Evolutionary conservation across 2,797 vertebrate genomes (phyloP).

Genomic region (Pantherophis vulpinus): DNA sequence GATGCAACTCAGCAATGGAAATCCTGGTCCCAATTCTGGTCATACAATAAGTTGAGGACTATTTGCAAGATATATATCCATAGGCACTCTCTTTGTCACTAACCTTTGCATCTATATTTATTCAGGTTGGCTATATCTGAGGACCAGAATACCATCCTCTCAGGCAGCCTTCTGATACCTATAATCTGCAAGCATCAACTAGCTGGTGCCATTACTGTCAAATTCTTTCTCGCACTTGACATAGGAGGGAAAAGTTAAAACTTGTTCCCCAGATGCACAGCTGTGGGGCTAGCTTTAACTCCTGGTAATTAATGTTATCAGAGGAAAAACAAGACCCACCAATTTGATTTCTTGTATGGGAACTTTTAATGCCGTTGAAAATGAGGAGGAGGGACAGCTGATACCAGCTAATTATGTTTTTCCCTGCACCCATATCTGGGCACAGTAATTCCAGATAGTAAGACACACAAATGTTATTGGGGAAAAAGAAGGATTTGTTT

Average conservation of each 20-base stretch:
- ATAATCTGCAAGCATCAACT: background rate
- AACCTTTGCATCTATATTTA: background rate
- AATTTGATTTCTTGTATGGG: background rate
- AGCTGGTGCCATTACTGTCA: background rate
- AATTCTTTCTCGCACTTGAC: background rate
- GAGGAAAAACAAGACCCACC: background rate
- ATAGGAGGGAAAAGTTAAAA: background rate
- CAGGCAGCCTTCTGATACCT: background rate
- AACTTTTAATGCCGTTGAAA: background rate
- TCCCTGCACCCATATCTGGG: background rate
- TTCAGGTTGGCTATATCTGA: background rate
- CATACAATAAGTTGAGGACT: too few species aligned
- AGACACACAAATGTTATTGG: background rate
- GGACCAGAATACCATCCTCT: background rate
- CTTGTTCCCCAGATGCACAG: background rate
- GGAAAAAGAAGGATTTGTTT: background rate
- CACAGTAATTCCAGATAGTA: background rate
- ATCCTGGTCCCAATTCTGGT: background rate
- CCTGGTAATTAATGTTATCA: constrained; percentile 9
- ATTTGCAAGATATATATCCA: background rate
- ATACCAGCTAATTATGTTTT: background rate
- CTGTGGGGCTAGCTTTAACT: background rate
- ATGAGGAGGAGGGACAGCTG: background rate
- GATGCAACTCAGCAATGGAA: background rate
- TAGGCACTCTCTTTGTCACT: background rate